Conservation (phyloP, 1,140 invertebrate genomes). For the Oryzaephilus surinamensis region DNA sequence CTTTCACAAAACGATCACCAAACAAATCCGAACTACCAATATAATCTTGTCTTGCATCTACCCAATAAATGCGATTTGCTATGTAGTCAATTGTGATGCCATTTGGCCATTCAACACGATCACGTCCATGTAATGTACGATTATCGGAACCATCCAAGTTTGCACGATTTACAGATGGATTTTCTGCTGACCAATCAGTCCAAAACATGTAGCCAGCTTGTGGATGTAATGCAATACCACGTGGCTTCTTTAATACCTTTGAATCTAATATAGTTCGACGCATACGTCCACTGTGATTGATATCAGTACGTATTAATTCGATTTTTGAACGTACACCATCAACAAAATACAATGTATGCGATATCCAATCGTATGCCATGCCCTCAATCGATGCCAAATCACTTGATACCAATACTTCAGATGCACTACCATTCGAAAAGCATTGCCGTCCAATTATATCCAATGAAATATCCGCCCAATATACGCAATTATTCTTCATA, state of each 20-base stretch:
- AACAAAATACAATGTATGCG: slow-evolving; percentile 84
- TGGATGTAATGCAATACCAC: slow-evolving; percentile 84
- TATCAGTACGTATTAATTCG: slow-evolving; percentile 65
- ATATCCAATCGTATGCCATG: slow-evolving; percentile 90
- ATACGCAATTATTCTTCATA: slow-evolving; percentile 72
- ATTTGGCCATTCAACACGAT: slow-evolving; percentile 73
- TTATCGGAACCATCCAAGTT: slow-evolving; percentile 75
- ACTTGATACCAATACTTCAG: slow-evolving; percentile 59
- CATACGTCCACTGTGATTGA: slow-evolving; percentile 57
- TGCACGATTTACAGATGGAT: slow-evolving; percentile 70
- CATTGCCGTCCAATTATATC: slow-evolving; percentile 73
- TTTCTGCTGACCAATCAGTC: slow-evolving; percentile 81
- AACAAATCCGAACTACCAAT: slow-evolving; percentile 78
- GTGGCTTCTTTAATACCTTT: slow-evolving; percentile 62
- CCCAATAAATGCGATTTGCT: slow-evolving; percentile 72
- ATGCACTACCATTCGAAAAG: slow-evolving; percentile 51
- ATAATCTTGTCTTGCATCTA: slow-evolving; percentile 73
- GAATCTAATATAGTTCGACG: slow-evolving; percentile 64
- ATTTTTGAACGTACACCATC: slow-evolving; percentile 69
- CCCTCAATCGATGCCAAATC: slow-evolving; percentile 79
- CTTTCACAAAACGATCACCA: slow-evolving; percentile 63
- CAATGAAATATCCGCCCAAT: slow-evolving; percentile 76
- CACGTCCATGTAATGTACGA: slow-evolving; percentile 55
- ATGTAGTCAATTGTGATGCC: slow-evolving; percentile 78
- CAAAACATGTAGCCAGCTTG: slow-evolving; percentile 76